A percentile compares a stretch with the other conserved stretches of the same genome.
Evolutionary conservation across 1,140 invertebrate species (phyloP).

Genomic region (Daktulosphaira vitifoliae): DNA sequence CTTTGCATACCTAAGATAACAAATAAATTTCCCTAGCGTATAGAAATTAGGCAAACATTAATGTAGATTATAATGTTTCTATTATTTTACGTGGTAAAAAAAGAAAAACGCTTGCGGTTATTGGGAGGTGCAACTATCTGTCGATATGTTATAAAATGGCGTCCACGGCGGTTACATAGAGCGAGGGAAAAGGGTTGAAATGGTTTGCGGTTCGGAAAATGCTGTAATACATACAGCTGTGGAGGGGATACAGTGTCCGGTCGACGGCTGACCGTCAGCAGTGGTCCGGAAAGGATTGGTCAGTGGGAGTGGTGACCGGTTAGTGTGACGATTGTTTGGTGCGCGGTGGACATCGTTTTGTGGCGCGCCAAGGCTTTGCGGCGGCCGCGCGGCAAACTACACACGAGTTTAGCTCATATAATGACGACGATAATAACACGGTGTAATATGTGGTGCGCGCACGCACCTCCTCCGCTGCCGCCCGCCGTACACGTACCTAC

Average conservation of each 20-base stretch:
- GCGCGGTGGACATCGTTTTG: too few relatives aligned
- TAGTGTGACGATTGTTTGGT: constrained; percentile 11
- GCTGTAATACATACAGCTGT: background rate
- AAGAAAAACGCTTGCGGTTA: background rate
- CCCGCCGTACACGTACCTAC: too few relatives aligned
- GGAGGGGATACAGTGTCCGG: background rate
- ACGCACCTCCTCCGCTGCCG: background rate
- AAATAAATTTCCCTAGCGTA: too few relatives aligned
- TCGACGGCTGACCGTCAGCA: constrained; percentile 5
- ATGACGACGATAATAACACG: too few relatives aligned
- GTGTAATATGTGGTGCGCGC: too few relatives aligned
- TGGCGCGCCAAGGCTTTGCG: background rate
- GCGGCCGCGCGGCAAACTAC: background rate
- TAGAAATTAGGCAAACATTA: too few relatives aligned
- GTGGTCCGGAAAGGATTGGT: constrained; percentile 24
- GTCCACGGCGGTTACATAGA: background rate
- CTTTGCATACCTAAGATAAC: too few relatives aligned
- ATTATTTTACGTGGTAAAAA: too few relatives aligned
- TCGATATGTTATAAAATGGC: constrained; percentile 11
- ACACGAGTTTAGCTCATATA: too few relatives aligned
- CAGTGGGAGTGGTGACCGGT: constrained; percentile 33
- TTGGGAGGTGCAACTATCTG: too few relatives aligned
- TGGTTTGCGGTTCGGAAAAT: background rate
- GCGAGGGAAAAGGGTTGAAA: constrained; percentile 20
- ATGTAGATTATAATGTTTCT: too few relatives aligned